phyloP scores from a whole-genome alignment of 1,140 invertebrate species.

The Drosophila arizonae region DNA sequence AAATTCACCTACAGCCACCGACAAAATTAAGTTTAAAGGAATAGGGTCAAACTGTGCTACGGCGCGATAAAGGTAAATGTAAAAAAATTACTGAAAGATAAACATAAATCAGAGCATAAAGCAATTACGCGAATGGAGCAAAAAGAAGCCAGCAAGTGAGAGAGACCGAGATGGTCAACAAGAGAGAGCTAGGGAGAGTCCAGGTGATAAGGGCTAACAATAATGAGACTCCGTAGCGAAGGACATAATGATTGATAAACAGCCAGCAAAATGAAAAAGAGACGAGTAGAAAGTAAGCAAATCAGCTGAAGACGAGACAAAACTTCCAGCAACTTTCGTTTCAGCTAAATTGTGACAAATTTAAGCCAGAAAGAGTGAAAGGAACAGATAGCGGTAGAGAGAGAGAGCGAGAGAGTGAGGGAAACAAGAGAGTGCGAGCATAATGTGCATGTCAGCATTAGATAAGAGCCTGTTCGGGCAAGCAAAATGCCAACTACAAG shows the following conservation, averaged over 20 bases:
- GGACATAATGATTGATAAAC: conserved; percentile 74
- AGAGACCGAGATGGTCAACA: not conserved
- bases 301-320: conserved; percentile 4
- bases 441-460: conserved; percentile 68
- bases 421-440: conserved; percentile 22
- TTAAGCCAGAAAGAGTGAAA: conserved; percentile 27
- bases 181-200: conserved; percentile 10
- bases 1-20: conserved; percentile 1
- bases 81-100: conserved; percentile 76
- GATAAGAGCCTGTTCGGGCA: conserved; percentile 49
- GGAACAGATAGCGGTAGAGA: conserved; percentile 5
- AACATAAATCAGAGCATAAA: conserved; percentile 75
- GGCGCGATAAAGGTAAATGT: conserved; percentile 74
- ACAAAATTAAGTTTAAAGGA: conserved; percentile 72
- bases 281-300: conserved; percentile 18
- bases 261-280: conserved; percentile 28
- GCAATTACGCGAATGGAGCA: conserved; percentile 61
- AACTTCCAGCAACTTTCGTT: conserved; percentile 35
- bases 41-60: conserved; percentile 62
- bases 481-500: conserved; percentile 36
- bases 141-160: conserved; percentile 30
- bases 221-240: conserved; percentile 72
- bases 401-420: conserved; percentile 6
- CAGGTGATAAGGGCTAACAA: conserved; percentile 53
- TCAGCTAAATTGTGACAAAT: conserved; percentile 71